Base-by-base conservation (phyloP, 2,888 invertebrate species). In the Morpho deidamia region DNA sequence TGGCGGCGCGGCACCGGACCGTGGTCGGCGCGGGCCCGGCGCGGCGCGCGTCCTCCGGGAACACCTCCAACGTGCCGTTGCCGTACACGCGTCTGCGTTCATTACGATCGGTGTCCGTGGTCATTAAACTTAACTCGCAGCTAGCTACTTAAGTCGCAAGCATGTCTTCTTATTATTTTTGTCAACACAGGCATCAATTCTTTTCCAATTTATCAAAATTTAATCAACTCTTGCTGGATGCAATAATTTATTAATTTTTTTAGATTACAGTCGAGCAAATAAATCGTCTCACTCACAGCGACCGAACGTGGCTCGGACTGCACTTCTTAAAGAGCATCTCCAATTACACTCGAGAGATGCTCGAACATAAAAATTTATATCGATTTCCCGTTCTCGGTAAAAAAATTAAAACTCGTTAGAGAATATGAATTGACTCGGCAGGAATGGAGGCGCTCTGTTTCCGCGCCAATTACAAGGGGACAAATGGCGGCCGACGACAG, bases 1-100 rank as follows among this genome's bases (percentile, higher is more conserved):
- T 96, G 71, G 91, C 88, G 41, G 95, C 96, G 66, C 93, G 91
- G 78, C 96, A 96, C 63, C 95, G 92, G 66, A 83, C 64, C 59
- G 63, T 65, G 40, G 41, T 41, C 23, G 62, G 43, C 8, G 61
- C 53, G 47, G 53, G 51, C 46, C 55, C 62, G 46, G 48, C 63
- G 41, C 62, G 54, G 58, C 56, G 56, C n/a, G 51, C 62, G 38
- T 54, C 51, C n/a, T 56, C 43, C 34, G 78, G 72, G 55, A 73
- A 58, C 49, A 83, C 56, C 65, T 81, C 82, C 64, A 83, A 66
- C 12, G 83, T 80, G 34, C 85, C 85, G 66, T 85, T 85, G 44
- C 59, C 59, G 67, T 76, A 66, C 54, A 80, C 51, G n/a, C 71
- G 63, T 48, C 74, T 72, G 56, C 3, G 12, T 2, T 2, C 11